A percentile compares a stretch with the other conserved stretches of the same genome.
These are phyloP conservation scores for Meliscaeva auricollis DNA, from an alignment of 2,888 invertebrate genomes.

Conservation along the genomic window DNA sequence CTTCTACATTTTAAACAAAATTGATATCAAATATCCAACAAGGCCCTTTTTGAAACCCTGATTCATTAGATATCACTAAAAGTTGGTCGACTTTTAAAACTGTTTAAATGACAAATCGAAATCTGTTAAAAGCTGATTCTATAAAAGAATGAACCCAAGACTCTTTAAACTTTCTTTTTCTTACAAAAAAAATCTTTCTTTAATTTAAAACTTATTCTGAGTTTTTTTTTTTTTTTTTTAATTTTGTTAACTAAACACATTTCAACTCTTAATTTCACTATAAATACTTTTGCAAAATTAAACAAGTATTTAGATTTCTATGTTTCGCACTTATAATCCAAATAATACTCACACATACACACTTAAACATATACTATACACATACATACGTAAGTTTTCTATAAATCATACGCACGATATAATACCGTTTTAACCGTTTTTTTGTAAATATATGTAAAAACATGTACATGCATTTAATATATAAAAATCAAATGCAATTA, in stretches of 20 bases:
- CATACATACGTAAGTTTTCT: not conserved
- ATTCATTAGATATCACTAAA: too few species aligned
- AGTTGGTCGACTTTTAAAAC: too few species aligned
- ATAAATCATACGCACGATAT: conserved; percentile 57
- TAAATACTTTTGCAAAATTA: not conserved
- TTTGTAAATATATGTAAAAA: conserved; percentile 45
- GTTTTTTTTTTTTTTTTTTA: not conserved
- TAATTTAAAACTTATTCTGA: too few species aligned
- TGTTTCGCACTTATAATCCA: conserved; percentile 36
- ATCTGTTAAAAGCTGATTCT: too few species aligned
- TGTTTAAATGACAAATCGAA: too few species aligned
- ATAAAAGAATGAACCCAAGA: too few species aligned
- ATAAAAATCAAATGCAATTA: conserved; percentile 55
- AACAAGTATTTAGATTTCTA: conserved; percentile 40
- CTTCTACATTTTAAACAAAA: too few species aligned
- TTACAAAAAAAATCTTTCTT: too few species aligned
- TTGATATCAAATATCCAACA: too few species aligned
- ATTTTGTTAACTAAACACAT: not conserved
- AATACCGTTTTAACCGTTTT: conserved; percentile 34
- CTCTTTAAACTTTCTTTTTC: too few species aligned
- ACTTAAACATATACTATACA: not conserved
- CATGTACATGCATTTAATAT: conserved; percentile 9
- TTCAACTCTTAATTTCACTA: not conserved
- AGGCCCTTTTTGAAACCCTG: too few species aligned
- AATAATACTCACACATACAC: conserved; percentile 11